Conservation (phyloP, 1,140 invertebrate genomes). For the Diploscapter pachys region DNA sequence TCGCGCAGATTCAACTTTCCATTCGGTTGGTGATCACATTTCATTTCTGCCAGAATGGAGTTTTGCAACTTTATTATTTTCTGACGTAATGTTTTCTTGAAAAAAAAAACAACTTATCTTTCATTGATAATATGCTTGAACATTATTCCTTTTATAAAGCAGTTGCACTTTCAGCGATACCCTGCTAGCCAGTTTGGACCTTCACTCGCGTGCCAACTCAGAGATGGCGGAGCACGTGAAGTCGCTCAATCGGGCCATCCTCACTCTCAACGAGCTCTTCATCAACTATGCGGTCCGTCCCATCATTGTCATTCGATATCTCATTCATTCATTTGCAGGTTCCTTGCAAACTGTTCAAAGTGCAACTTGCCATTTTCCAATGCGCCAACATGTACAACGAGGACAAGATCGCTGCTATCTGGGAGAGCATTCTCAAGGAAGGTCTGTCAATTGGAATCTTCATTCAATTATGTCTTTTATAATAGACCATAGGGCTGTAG, state of each 20-base stretch:
- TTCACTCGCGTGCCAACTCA: background rate
- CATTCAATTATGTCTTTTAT: too few species aligned
- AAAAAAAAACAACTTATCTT: too few species aligned
- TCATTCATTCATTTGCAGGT: background rate
- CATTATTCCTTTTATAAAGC: too few species aligned
- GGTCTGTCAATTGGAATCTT: constrained; percentile 54
- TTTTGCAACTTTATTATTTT: too few species aligned
- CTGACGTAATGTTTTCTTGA: too few species aligned
- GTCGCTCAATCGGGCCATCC: background rate
- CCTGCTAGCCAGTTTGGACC: background rate
- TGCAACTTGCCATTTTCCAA: constrained; percentile 65
- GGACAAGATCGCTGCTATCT: constrained; percentile 64
- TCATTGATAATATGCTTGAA: too few species aligned
- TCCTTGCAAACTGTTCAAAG: constrained; percentile 56
- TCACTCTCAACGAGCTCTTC: constrained; percentile 14
- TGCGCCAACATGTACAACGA: constrained; percentile 64
- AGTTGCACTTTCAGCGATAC: too few species aligned
- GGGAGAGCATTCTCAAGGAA: constrained; percentile 65
- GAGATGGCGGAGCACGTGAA: constrained; percentile 1
- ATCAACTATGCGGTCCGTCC: constrained; percentile 14
- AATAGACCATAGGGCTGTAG: too few species aligned
- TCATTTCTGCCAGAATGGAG: too few species aligned
- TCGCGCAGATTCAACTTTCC: constrained; percentile 50
- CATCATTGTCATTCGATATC: background rate
- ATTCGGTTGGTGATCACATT: constrained; percentile 34